A percentile compares a stretch with the other conserved stretches of the same genome.
phyloP scores from a whole-genome alignment of 2,113 vertebrate genomes.

The Anolis carolinensis region DNA sequence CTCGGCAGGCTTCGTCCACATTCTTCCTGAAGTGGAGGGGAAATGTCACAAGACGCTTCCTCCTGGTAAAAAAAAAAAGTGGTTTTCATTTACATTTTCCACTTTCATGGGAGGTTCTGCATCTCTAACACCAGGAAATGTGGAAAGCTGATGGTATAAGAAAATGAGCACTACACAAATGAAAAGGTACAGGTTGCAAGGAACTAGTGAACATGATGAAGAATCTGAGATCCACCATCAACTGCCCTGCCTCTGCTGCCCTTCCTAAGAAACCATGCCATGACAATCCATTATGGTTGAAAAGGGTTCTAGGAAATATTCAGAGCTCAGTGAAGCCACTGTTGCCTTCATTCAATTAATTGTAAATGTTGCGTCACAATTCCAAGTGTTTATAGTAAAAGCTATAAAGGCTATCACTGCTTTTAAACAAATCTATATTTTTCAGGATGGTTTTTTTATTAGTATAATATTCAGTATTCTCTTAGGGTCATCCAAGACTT shows the following conservation, averaged over 20 bases:
- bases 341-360: conserved; percentile 10
- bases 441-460: conserved; percentile 22
- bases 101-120: too few species aligned
- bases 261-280: not conserved
- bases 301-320: not conserved
- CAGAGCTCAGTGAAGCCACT: conserved; percentile 23
- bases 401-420: not conserved
- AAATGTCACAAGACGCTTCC: too few species aligned
- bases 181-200: not conserved
- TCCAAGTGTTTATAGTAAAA: conserved; percentile 39
- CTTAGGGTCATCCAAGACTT: not conserved
- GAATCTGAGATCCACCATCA: too few species aligned
- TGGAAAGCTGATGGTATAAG: too few species aligned
- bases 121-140: too few species aligned
- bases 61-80: too few species aligned
- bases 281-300: conserved; percentile 13
- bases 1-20: too few species aligned
- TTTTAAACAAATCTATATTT: conserved; percentile 20
- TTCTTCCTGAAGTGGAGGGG: too few species aligned
- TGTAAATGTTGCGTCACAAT: conserved; percentile 31
- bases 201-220: not conserved
- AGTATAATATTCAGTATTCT: conserved; percentile 20
- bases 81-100: too few species aligned
- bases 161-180: not conserved
- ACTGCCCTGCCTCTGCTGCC: not conserved